Percentiles rank a stretch among this genome's conserved stretches.
Evolutionary conservation across 2,113 vertebrate genomes (phyloP).

Genomic region (Dasypus novemcinctus): DNA sequence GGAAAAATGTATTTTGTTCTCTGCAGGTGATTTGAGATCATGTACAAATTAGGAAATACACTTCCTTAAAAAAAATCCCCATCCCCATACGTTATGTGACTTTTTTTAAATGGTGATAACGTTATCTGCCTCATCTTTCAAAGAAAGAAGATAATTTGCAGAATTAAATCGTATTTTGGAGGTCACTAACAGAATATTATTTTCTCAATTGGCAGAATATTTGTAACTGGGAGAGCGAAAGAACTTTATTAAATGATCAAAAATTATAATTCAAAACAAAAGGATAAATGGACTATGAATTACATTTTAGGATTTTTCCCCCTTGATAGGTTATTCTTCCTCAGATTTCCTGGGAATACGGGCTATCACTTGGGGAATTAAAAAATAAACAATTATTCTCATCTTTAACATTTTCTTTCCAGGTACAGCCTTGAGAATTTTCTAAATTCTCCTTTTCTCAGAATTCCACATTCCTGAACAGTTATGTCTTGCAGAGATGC

Average conservation of each 20-base stretch:
- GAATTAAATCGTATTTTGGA: not conserved
- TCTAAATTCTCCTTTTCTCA: not conserved
- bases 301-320: not conserved
- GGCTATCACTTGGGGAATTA: not conserved
- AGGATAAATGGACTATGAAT: not conserved
- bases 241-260: not conserved
- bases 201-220: not conserved
- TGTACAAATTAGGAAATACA: rapidly evolving
- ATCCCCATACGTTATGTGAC: rapidly evolving
- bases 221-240: not conserved
- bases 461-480: not conserved
- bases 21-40: not conserved
- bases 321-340: not conserved
- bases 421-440: not conserved
- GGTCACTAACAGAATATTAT: not conserved
- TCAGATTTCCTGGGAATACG: not conserved
- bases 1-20: too few species aligned
- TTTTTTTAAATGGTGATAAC: not conserved
- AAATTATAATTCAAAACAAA: not conserved
- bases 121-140: not conserved
- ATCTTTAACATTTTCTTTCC: not conserved
- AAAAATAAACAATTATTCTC: not conserved
- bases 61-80: not conserved
- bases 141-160: not conserved
- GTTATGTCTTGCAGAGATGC: not conserved